A percentile compares a stretch with the other conserved stretches of the same genome.
Evolutionary conservation across 2,113 vertebrate species (phyloP).

Genomic region (Forbesichthys papilliferus): DNA sequence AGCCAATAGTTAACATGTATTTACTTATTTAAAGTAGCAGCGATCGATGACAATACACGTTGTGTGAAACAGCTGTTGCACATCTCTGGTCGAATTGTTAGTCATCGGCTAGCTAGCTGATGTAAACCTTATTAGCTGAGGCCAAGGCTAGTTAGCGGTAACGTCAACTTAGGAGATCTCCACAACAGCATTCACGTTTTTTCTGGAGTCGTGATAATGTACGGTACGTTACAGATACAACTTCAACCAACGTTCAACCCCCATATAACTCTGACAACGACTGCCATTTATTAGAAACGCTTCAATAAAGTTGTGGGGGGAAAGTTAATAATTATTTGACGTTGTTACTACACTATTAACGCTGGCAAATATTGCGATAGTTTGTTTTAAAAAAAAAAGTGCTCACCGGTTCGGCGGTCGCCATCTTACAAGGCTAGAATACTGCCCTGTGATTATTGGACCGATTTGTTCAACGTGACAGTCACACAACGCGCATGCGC

Average conservation of each 20-base stretch:
- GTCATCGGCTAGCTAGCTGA: neutral
- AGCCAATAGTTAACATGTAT: neutral
- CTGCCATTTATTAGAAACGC: fast-evolving
- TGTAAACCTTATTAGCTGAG: neutral
- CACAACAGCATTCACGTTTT: slow-evolving; percentile 29
- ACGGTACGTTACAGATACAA: slow-evolving; percentile 3
- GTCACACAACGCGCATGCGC: slow-evolving; percentile 42
- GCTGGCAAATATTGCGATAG: slow-evolving; percentile 31
- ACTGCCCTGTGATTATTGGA: slow-evolving; percentile 55
- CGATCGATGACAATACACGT: neutral
- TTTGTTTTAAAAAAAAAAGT: slow-evolving; percentile 40
- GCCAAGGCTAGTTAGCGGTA: neutral
- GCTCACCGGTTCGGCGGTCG: slow-evolving; percentile 98
- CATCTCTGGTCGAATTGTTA: neutral
- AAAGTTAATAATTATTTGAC: neutral
- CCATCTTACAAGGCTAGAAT: slow-evolving; percentile 91
- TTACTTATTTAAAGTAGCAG: neutral
- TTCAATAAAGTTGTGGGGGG: neutral
- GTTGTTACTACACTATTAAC: neutral
- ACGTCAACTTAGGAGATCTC: slow-evolving; percentile 58
- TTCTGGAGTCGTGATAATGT: slow-evolving; percentile 39
- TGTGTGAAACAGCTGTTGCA: slow-evolving; percentile 41
- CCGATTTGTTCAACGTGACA: slow-evolving; percentile 38
- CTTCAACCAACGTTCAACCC: slow-evolving; percentile 32
- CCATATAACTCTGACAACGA: neutral